These are phyloP conservation scores for Ricordea florida DNA, from an alignment of 92 coral and sea anemone genomes.

Conservation along the genomic window DNA sequence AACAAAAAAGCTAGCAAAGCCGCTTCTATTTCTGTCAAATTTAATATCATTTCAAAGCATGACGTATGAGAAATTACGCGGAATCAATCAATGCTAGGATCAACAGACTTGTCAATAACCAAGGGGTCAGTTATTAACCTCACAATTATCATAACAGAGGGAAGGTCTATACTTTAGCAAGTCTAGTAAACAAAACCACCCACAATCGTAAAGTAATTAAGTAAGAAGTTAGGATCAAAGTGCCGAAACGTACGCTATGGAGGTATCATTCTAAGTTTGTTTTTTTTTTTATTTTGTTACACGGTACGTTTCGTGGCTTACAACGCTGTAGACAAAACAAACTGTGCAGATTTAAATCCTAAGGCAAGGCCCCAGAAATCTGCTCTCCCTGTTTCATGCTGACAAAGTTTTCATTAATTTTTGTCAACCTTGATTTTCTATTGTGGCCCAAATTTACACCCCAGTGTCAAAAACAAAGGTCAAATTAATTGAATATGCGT, in stretches of 20 bases:
- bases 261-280: neutral
- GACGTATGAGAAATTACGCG: constrained; percentile 38
- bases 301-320: too few species aligned
- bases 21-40: constrained; percentile 36
- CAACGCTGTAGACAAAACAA: too few species aligned
- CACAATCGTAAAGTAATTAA: constrained; percentile 69
- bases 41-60: constrained; percentile 47
- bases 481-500: constrained; percentile 70
- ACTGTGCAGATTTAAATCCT: too few species aligned
- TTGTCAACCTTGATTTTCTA: constrained; percentile 57
- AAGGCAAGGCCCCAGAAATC: neutral
- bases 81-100: constrained; percentile 35
- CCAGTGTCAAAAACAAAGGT: constrained; percentile 82
- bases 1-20: neutral
- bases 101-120: constrained; percentile 60
- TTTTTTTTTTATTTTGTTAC: neutral
- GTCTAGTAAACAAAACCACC: constrained; percentile 63
- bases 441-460: constrained; percentile 82
- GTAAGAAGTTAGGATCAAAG: constrained; percentile 27
- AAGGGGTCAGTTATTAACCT: constrained; percentile 50
- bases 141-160: constrained; percentile 69
- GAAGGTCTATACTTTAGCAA: constrained; percentile 57
- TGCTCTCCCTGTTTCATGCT: neutral
- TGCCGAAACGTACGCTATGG: constrained; percentile 5
- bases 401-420: constrained; percentile 51